Base-by-base conservation (phyloP, 2,113 vertebrate species). In the Perca schrenkii region DNA sequence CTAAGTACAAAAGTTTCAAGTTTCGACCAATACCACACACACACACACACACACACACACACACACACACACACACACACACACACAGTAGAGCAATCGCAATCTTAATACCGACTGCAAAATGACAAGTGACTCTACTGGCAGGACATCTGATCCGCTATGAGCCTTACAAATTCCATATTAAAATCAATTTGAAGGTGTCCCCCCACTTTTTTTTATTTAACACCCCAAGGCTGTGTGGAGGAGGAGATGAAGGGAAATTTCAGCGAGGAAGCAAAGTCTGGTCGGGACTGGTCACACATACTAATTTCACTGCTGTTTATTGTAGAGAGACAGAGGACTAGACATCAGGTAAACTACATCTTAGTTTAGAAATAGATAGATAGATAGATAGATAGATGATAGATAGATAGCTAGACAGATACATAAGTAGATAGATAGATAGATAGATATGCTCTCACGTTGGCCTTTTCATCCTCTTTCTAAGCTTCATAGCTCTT, bases 91-190 rank as follows among this genome's bases (percentile, higher is more conserved):
- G 47, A 43, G 64, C 72, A 79, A 68, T 75, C 77, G 78, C 91
- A 86, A 80, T 86, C 84, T 77, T 83, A 87, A 92, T 91, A 88
- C 54, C 14, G 49, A 74, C 78, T 74, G 74, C 63, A 84, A 83
- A 86, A 76, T 10, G 64, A 78, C 70, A 50, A 36, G 63, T 2
- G 28, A 83, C 77, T 79, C 73, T 34, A 56, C 87, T 25, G 57
- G 57, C 50, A 64, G 74, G 80, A 88, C 86, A 73, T 84, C 64
- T 85, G 86, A 93, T 87, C 88, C 12, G 1, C 65, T 61, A 75
- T 47, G 62, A 83, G 81, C 36, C 65, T 75, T 31, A 52, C 73
- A 93, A 90, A 89, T 86, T 83, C 58, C 56, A 70, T 62, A 80
- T 77, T 77, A 74, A 81, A 83, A 73, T 81, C 57, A 75, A 89